Evolutionary conservation across 2,888 invertebrate species (phyloP), one percentile per base, ranked within the genome.

Genomic region (Tetranychus piercei): DNA sequence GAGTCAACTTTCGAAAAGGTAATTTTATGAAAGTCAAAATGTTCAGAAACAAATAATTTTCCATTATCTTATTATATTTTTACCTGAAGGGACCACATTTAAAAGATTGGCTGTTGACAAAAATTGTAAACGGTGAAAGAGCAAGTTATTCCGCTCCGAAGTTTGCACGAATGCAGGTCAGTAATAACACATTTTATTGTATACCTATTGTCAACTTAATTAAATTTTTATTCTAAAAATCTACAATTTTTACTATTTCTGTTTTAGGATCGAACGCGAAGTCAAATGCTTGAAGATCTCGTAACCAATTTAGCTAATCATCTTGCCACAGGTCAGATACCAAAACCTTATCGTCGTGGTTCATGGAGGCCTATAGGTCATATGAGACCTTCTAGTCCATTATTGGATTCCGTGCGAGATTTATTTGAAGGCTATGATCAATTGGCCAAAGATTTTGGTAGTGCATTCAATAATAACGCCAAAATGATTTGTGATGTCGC

Each of bases 351-450:
- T 82, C 86, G 87, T 78, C 83, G 87, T 74, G 91, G 91, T 72
- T 93, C 93, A 8, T 94, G 94, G 94, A 87, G 94, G 80, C 94
- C 94, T 18, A 93, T 94, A 78, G 94, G 90, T 73, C 93, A 93
- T 83, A 93, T 93, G 93, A 85, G 94, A 80, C 93, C 94, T 1
- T 93, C 92, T 0, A 92, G 92, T 23, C 94, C 94, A 0, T 86
- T 94, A 65, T 85, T 94, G 79, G 94, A 94, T 83, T 92, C 92
- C 6, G 93, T 94, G 67, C 86, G 93, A 79, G 94, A 94, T 84
- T 90, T 92, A 81, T 94, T 94, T 82, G 94, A 94, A 83, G 92
- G 92, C 83, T 92, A 93, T 84, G 94, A 94, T 82, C 92, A 92
- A 82, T 85, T 94, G 75, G 92, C 93, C 64, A 92, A 92, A 83